Evolutionary conservation across 2,113 vertebrate species (phyloP).

Genomic region (Pelvicachromis taeniatus): DNA sequence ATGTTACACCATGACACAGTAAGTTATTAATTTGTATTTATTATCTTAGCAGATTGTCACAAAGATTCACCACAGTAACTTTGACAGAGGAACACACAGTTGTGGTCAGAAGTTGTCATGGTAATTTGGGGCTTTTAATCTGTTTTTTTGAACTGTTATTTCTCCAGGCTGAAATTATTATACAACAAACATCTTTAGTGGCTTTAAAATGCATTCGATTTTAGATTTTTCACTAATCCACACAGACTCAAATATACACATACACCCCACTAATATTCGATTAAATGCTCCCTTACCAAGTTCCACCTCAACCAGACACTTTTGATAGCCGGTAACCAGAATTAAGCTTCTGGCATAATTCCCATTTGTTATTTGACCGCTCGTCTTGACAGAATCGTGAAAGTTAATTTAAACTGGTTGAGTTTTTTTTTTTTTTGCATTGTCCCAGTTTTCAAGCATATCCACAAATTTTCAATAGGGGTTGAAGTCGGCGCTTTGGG

Average conservation of each 20-base stretch:
- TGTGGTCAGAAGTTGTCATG: background rate
- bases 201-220: background rate
- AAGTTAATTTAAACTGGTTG: background rate
- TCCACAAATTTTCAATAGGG: background rate
- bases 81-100: background rate
- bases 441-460: background rate
- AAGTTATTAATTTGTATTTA: background rate
- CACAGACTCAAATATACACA: background rate
- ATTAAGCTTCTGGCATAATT: background rate
- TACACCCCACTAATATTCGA: background rate
- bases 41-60: background rate
- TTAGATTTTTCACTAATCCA: background rate
- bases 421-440: background rate
- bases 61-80: no score
- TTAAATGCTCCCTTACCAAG: background rate
- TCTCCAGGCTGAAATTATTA: background rate
- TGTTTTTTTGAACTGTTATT: background rate
- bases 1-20: rapidly evolving
- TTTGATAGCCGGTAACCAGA: background rate
- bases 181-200: background rate
- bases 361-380: background rate
- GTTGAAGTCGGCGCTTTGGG: background rate
- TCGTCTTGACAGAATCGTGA: background rate
- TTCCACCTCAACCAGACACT: background rate
- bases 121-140: background rate